phyloP scores from a whole-genome alignment of 1,140 invertebrate genomes.

The Drosophila nasuta region DNA sequence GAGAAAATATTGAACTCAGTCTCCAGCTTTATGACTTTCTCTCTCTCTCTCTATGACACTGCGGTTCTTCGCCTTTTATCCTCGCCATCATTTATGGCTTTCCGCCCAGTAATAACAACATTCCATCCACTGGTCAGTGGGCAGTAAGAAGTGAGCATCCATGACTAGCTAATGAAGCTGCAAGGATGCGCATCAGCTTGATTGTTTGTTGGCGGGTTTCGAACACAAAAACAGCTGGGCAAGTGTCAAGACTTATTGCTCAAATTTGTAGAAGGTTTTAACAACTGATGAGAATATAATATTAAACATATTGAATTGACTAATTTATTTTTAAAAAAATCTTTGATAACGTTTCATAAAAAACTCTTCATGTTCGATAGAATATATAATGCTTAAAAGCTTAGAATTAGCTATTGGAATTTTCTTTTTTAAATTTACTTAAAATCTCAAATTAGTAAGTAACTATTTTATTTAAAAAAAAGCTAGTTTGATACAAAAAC shows the following conservation, averaged over 20 bases:
- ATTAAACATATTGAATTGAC: too few species aligned
- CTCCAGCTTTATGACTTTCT: slow-evolving; percentile 54
- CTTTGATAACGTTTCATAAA: too few species aligned
- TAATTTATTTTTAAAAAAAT: too few species aligned
- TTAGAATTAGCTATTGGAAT: too few species aligned
- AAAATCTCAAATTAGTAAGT: too few species aligned
- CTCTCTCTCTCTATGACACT: slow-evolving; percentile 30
- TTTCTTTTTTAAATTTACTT: too few species aligned
- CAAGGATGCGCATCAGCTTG: neutral
- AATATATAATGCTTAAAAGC: too few species aligned
- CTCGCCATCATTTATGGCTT: slow-evolving; percentile 19
- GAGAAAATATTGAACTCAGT: slow-evolving; percentile 68
- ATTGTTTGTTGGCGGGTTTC: neutral
- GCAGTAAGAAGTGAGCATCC: neutral
- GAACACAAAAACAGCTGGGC: too few species aligned
- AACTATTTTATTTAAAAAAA: too few species aligned
- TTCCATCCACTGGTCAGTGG: neutral
- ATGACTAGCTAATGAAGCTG: slow-evolving; percentile 11
- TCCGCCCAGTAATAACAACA: slow-evolving; percentile 1
- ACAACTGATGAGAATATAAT: too few species aligned
- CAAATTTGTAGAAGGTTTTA: neutral
- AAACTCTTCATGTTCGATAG: too few species aligned
- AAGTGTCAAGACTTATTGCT: neutral
- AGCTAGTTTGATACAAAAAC: too few species aligned
- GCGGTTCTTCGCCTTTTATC: slow-evolving; percentile 40